A percentile compares a stretch with the other conserved stretches of the same genome.
Evolutionary conservation across 2,888 invertebrate genomes (phyloP).

Genomic region (Thecocarcelia acutangulata): DNA sequence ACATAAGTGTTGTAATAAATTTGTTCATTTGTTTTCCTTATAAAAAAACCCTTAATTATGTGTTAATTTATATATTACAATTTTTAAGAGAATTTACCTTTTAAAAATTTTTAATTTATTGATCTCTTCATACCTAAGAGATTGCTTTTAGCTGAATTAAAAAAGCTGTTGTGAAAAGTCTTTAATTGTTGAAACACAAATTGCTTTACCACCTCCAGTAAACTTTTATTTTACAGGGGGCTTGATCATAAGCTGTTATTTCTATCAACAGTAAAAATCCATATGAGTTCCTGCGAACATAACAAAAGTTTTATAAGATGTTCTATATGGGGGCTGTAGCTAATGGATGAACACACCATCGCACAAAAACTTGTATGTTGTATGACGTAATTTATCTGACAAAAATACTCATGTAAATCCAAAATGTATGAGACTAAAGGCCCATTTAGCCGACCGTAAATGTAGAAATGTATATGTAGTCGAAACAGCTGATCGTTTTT

Average conservation of each 20-base stretch:
- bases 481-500: too few relatives aligned
- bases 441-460: too few relatives aligned
- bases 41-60: conserved; percentile 36
- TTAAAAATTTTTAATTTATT: not conserved
- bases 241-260: not conserved
- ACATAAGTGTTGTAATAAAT: conserved; percentile 1
- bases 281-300: too few relatives aligned
- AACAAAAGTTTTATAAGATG: too few relatives aligned
- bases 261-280: not conserved
- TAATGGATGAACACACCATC: too few relatives aligned
- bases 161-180: too few relatives aligned
- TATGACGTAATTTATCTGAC: too few relatives aligned
- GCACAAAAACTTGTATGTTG: too few relatives aligned
- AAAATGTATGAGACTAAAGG: too few relatives aligned
- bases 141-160: not conserved
- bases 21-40: conserved; percentile 1
- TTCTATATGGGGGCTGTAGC: too few relatives aligned
- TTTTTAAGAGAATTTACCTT: conserved; percentile 18
- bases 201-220: conserved; percentile 15
- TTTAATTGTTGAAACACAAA: conserved; percentile 14
- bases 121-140: conserved; percentile 9
- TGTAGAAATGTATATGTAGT: too few relatives aligned
- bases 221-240: not conserved
- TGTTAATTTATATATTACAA: conserved; percentile 61
- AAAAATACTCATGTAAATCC: too few relatives aligned